Base-by-base conservation (phyloP, 2,888 invertebrate genomes). In the Crocallis elinguaria region DNA sequence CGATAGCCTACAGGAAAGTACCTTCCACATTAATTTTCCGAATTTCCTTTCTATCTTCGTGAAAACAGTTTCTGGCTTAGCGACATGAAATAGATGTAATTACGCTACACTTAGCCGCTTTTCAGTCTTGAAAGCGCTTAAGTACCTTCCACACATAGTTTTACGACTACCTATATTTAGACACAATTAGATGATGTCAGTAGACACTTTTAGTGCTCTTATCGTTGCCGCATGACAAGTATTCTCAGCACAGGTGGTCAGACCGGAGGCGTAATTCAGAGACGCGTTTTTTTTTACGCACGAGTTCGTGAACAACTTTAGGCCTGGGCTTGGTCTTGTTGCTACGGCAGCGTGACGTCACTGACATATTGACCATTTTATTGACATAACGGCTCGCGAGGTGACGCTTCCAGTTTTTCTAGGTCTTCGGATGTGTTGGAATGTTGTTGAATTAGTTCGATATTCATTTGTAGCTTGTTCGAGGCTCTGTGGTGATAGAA, bases 151-250 rank as follows among this genome's bases (percentile, higher is more conserved):
- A 21, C 27, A 35, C 14, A 19, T 17, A 25, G 23, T 32, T 25
- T 37, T 8, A 42, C 12, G 16, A 12, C 29, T 25, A 43, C 25
- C 23, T 44, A 51, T 49, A 39, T 52, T 37, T 46, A 42, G 41
- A 23, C 38, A 49, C 42, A 51, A 51, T 54, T 39, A 55, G 49
- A 43, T 60, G 57, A 60, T 52, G 57, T 60, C 60, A 57, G 42
- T 45, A 35, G 30, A 46, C 41, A 30, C 29, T 27, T 39, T 50
- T 46, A 49, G 45, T 35, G 27, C 39, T 49, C 45, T 52, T 57
- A 52, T 55, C 49, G 35, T 35, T 41, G 41, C 45, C 41, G 46
- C 45, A 12, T 45, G 46, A 52, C 50, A 48, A 46, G 46, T 55
- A 50, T 50, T 52, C 58, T 45, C 49, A 42, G 55, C 58, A 41